Percentiles rank a stretch among this genome's conserved stretches.
These are phyloP conservation scores for Cygnus buccinator DNA, from an alignment of 2,113 vertebrate species.

Conservation along the genomic window DNA sequence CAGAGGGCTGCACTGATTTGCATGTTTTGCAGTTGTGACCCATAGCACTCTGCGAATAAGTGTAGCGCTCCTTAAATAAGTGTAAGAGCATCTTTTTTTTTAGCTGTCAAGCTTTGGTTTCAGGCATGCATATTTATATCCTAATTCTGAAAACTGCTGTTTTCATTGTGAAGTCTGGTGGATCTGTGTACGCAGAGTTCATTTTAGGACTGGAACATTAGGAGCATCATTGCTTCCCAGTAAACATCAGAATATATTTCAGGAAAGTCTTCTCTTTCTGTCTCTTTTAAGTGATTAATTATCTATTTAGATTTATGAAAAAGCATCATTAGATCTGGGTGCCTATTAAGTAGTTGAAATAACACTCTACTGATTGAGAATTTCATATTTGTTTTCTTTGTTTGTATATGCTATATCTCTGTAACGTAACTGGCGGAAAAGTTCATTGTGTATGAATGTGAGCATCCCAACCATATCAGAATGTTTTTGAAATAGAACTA, in stretches of 20 bases:
- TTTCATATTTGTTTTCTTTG: neutral
- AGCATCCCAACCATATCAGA: neutral
- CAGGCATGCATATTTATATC: neutral
- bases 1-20: neutral
- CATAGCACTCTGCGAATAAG: neutral
- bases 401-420: neutral
- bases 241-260: neutral
- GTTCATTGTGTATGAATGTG: neutral
- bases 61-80: neutral
- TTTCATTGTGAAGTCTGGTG: neutral
- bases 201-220: neutral
- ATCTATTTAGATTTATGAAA: neutral
- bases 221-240: neutral
- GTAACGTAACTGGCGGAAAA: neutral
- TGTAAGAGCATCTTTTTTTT: neutral
- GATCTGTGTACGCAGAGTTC: neutral
- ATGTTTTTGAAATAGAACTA: neutral
- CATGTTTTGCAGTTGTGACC: neutral
- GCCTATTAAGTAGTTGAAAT: neutral
- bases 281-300: neutral
- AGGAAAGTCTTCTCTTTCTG: neutral
- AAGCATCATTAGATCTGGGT: neutral
- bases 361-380: neutral
- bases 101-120: neutral
- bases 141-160: neutral